phyloP scores from a whole-genome alignment of 2,113 vertebrate genomes.

The Heterotilapia buettikoferi region DNA sequence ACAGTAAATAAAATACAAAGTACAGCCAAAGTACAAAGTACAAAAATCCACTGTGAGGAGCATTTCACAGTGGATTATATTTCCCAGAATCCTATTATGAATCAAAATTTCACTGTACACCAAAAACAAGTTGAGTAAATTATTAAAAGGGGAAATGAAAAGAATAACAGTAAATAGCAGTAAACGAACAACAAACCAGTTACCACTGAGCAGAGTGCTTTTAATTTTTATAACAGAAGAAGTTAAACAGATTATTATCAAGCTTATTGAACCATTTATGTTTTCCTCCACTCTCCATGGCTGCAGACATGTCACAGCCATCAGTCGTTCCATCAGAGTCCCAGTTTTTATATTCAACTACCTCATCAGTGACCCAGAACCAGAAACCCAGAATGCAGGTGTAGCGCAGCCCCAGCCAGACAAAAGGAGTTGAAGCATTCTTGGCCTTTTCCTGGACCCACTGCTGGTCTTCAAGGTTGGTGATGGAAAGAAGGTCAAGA shows the following conservation, averaged over 20 bases:
- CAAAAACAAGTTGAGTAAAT: too few relatives aligned
- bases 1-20: too few relatives aligned
- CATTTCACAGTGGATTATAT: too few relatives aligned
- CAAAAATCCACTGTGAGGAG: too few relatives aligned
- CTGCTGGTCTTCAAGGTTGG: fast-evolving
- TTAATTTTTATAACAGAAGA: background rate
- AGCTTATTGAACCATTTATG: background rate
- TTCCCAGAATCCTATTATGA: too few relatives aligned
- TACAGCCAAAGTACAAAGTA: too few relatives aligned
- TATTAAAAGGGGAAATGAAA: too few relatives aligned
- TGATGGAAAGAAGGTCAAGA: background rate
- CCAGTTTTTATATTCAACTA: background rate
- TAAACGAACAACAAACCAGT: too few relatives aligned
- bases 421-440: fast-evolving
- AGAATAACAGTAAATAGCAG: too few relatives aligned
- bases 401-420: slow-evolving; percentile 40
- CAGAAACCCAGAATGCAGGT: slow-evolving; percentile 6
- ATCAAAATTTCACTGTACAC: too few relatives aligned
- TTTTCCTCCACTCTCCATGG: background rate
- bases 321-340: fast-evolving
- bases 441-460: background rate
- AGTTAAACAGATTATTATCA: background rate
- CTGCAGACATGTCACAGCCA: background rate
- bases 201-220: too few relatives aligned
- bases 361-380: slow-evolving; percentile 14